These are phyloP conservation scores for Elanoides forficatus DNA, from an alignment of 2,113 vertebrate genomes.

Conservation along the genomic window DNA sequence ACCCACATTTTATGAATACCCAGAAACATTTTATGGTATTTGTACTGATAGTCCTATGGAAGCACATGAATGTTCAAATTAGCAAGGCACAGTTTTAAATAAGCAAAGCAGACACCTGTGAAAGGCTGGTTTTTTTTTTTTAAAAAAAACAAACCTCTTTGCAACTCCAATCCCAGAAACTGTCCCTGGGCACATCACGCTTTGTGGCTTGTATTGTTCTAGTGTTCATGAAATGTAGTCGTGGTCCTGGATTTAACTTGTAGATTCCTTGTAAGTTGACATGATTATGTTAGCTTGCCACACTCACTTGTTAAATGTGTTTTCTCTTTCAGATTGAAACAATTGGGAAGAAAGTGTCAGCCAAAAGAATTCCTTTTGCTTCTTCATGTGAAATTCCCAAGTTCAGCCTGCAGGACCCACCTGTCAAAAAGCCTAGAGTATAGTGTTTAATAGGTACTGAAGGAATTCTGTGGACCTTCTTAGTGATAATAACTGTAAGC, in stretches of 20 bases:
- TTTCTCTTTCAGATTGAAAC: conserved; percentile 87
- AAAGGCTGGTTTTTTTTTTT: not conserved
- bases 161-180: not conserved
- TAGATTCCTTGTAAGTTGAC: not conserved
- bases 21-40: not conserved
- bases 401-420: conserved; percentile 81
- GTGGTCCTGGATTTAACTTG: not conserved
- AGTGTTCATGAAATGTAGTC: not conserved
- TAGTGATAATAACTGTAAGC: conserved; percentile 36
- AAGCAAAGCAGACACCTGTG: not conserved
- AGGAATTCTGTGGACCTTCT: conserved; percentile 22
- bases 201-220: not conserved
- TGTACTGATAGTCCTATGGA: not conserved
- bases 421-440: conserved; percentile 88
- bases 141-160: not conserved
- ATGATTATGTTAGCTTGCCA: not conserved
- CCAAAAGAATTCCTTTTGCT: conserved; percentile 89
- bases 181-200: not conserved
- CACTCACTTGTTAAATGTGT: not conserved
- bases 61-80: not conserved
- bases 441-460: conserved; percentile 56
- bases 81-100: not conserved
- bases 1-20: not conserved
- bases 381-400: conserved; percentile 80
- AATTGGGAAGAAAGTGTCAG: conserved; percentile 93